These are phyloP conservation scores for Scolopax bukidnonensis DNA, from an alignment of 2,797 vertebrate genomes.

Conservation along the genomic window DNA sequence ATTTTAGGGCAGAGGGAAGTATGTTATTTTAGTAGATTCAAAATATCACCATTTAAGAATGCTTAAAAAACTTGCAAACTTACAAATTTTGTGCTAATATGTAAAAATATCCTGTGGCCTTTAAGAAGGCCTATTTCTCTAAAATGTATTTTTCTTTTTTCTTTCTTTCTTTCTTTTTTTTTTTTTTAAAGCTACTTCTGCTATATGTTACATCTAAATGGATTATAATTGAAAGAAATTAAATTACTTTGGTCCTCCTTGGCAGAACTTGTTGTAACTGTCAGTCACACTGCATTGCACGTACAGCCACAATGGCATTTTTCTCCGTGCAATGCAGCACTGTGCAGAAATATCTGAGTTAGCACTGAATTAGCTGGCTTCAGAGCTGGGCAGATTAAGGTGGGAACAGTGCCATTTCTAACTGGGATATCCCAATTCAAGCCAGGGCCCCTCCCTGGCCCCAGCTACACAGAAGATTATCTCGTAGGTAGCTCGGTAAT, in stretches of 20 bases:
- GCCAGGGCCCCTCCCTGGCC: rapidly evolving
- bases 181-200: neutral
- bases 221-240: slow-evolving; percentile 60
- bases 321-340: slow-evolving; percentile 47
- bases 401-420: neutral
- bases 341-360: slow-evolving; percentile 19
- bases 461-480: neutral
- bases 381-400: neutral
- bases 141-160: neutral
- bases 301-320: neutral
- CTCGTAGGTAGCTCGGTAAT: neutral
- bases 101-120: neutral
- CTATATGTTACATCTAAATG: slow-evolving; percentile 56
- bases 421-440: neutral
- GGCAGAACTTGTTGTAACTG: slow-evolving; percentile 42
- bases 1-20: neutral
- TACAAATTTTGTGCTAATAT: neutral
- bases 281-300: slow-evolving; percentile 17
- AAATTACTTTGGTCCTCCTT: slow-evolving; percentile 47
- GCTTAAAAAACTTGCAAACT: neutral
- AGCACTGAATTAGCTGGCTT: neutral
- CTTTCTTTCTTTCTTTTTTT: neutral
- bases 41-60: neutral
- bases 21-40: neutral
- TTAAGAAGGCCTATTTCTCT: slow-evolving; percentile 5